Evolutionary conservation across 2,113 vertebrate species (phyloP).

Genomic region (Rhegmatorhina hoffmannsi): DNA sequence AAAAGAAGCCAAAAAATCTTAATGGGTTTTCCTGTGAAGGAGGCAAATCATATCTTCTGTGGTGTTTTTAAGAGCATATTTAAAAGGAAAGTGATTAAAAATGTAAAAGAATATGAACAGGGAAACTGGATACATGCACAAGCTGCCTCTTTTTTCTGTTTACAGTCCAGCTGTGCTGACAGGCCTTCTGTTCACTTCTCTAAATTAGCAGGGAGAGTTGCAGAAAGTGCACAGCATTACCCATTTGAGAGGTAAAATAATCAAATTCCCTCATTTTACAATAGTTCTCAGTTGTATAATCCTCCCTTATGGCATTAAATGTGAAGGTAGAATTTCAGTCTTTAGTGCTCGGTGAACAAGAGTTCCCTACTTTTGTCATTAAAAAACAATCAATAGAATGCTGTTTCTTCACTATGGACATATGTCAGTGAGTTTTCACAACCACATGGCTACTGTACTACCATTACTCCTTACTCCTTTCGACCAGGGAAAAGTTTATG

Average conservation of each 20-base stretch:
- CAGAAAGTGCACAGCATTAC: not conserved
- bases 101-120: constrained; percentile 51
- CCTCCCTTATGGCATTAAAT: not conserved
- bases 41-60: not conserved
- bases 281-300: not conserved
- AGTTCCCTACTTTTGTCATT: not conserved
- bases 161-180: constrained; percentile 31
- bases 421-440: not conserved
- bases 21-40: not conserved
- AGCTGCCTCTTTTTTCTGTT: not conserved
- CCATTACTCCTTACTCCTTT: not conserved
- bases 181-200: not conserved
- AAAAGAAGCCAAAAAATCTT: not conserved
- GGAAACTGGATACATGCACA: constrained; percentile 32
- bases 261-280: not conserved
- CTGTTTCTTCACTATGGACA: not conserved
- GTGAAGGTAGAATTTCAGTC: not conserved
- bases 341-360: not conserved
- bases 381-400: not conserved
- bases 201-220: not conserved
- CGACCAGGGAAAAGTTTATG: not conserved
- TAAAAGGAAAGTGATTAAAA: constrained; percentile 59
- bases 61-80: constrained; percentile 30
- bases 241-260: not conserved
- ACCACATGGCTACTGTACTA: not conserved